A percentile compares a stretch with the other conserved stretches of the same genome.
Conservation (phyloP, 2,888 invertebrate genomes). For the Trissoscelio sp. region DNA sequence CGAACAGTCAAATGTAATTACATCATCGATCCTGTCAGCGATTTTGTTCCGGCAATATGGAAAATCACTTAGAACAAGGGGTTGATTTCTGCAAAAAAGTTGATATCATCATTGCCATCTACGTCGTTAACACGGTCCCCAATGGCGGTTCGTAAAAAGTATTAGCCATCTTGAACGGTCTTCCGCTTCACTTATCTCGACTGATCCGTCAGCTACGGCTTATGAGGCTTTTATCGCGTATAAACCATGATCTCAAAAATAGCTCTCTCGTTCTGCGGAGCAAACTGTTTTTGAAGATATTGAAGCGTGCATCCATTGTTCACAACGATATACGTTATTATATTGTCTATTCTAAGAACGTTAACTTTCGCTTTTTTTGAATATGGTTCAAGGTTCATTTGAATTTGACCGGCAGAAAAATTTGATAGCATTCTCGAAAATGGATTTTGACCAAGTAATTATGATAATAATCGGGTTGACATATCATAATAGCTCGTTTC, state of each 20-base stretch:
- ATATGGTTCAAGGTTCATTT: not conserved
- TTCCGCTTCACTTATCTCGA: constrained; percentile 56
- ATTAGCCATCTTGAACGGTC: constrained; percentile 61
- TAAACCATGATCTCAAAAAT: constrained; percentile 50
- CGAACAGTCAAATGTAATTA: constrained; percentile 21
- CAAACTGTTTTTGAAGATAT: constrained; percentile 38
- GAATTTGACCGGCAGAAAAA: too few relatives aligned
- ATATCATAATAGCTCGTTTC: not conserved
- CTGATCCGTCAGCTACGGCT: constrained; percentile 54
- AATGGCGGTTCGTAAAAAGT: constrained; percentile 41
- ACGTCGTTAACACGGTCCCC: constrained; percentile 51
- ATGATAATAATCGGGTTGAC: not conserved
- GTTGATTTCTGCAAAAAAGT: constrained; percentile 29
- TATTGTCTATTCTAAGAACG: not conserved
- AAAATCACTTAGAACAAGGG: constrained; percentile 45
- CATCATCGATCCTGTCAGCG: not conserved
- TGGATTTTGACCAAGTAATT: not conserved
- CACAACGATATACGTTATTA: constrained; percentile 9
- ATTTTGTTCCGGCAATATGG: constrained; percentile 36
- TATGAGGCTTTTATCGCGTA: constrained; percentile 52
- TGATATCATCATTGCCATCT: constrained; percentile 47
- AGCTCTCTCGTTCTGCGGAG: constrained; percentile 30
- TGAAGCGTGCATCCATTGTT: constrained; percentile 19
- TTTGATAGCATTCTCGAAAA: too few relatives aligned
- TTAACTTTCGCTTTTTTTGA: not conserved